Base-by-base conservation (phyloP, 2,113 vertebrate species). In the Callipepla squamata region DNA sequence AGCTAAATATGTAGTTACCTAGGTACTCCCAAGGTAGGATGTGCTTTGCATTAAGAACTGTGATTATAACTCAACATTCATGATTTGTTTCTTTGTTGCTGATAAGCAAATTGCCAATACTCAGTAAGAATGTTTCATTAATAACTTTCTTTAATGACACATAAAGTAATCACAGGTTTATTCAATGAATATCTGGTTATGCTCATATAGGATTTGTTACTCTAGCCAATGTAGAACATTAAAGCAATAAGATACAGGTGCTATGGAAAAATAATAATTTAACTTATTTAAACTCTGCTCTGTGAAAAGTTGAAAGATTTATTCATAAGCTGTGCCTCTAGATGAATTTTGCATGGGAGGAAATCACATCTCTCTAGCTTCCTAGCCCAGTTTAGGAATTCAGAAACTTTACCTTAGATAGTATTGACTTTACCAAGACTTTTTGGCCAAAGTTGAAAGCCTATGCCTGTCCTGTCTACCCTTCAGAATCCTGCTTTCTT, bases 1-100 rank as follows among this genome's bases (percentile, higher is more conserved):
- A 87, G 51, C 63, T 87, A 95, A 94, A 86, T 73, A 75, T 57
- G 48, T 10, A 67, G 55, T 82, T 87, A 93, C 59, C 75, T 73
- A 69, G 36, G 70, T 63, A 88, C 73, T 79, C 28, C 59, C 85
- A 68, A 67, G 51, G 20, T 92, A 87, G 77, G 47, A 91, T 63
- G 40, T 72, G 63, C 58, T 79, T 70, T 58, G 40, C 53, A 42
- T 65, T 77, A 42, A 55, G 9, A 3, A 2, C 25, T 79, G 57
- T 50, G 61, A 82, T 62, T 91, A 40, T 23, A 91, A 50, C 11
- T 67, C n/a, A 44, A 23, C 9, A 51, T 67, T 66, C 58, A 67
- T 28, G 26, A 75, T 59, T 57, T 65, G 5, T 80, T 62, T 90
- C 51, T 87, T 87, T 63, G 84, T 73, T 80, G 45, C 59, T 47